Evolutionary conservation across 2,888 invertebrate species (phyloP), one percentile per base, ranked within the genome.

Genomic region (Acrobeloides nanus): DNA sequence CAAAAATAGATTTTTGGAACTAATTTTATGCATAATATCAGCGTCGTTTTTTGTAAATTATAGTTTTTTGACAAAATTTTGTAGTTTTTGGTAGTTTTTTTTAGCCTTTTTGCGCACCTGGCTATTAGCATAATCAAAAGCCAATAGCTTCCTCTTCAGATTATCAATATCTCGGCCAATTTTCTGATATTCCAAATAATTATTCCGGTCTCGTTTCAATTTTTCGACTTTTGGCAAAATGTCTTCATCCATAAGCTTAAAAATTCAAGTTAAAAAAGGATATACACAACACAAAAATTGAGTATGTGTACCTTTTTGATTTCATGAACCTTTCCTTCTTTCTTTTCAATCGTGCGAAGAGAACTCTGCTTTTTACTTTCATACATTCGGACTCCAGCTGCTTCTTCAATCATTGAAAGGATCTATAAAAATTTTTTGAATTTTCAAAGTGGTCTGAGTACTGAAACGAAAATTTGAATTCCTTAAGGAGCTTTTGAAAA

Each of bases 351-450:
- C 0, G 85, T 84, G 70, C 83, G 86, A 57, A 86, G 82, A 0
- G 90, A 85, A 3, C 82, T 81, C 68, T 86, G 84, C 61, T 87
- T 87, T 75, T 97, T 97, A 1, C 83, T 82, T 75, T 97, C 93
- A 74, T 95, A 99, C 83, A 92, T 84, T 66, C 87, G 84, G 0
- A 95, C 95, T 1, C 97, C 95, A 0, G 93, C 92, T 6, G 95
- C 93, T 79, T 99, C 97, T 78, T 99, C 97, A 46, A 99, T 84
- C 92, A 99, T 92, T 41, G 87, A 85, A 44, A 92, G 78, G 68
- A 92, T 87, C 84, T 86, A 32, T 33, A n/a, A 57, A 46, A 47
- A 40, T 31, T 12, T 25, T 18, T 23, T 26, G n/a, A n/a, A n/a
- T n/a, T n/a, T n/a, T n/a, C n/a, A n/a, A n/a, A n/a, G n/a, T n/a